A percentile compares a stretch with the other conserved stretches of the same genome.
phyloP scores from a whole-genome alignment of 1,140 invertebrate species.

The Drosophila aff. region DNA sequence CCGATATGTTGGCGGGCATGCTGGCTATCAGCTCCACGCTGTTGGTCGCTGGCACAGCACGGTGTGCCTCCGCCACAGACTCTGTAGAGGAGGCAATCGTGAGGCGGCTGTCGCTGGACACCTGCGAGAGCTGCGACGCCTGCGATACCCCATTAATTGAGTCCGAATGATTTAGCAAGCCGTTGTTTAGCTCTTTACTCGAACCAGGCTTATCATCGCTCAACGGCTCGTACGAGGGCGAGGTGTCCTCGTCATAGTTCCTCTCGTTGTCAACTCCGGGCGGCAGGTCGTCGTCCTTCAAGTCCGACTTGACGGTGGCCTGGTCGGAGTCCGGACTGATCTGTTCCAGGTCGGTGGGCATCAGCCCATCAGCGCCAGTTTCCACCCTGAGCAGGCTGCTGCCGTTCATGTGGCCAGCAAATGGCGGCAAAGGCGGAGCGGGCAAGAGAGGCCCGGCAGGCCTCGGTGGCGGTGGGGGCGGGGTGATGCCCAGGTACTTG shows the following conservation, averaged over 20 bases:
- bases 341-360: conserved; percentile 91
- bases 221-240: conserved; percentile 89
- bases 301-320: conserved; percentile 85
- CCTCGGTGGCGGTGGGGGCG: conserved; percentile 85
- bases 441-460: conserved; percentile 86
- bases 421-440: conserved; percentile 85
- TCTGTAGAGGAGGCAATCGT: conserved; percentile 77
- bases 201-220: conserved; percentile 22
- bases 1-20: conserved; percentile 70
- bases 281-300: conserved; percentile 65
- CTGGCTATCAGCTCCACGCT: conserved; percentile 26
- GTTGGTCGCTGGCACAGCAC: conserved; percentile 17
- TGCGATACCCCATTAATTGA: conserved; percentile 63
- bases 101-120: conserved; percentile 87
- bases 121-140: conserved; percentile 87
- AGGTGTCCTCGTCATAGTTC: conserved; percentile 85
- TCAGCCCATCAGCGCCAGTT: conserved; percentile 87
- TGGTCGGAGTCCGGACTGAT: conserved; percentile 91
- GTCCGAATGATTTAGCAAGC: conserved; percentile 75
- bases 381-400: conserved; percentile 63
- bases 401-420: conserved; percentile 84
- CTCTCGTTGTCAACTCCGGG: conserved; percentile 81
- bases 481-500: conserved; percentile 93
- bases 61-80: conserved; percentile 37
- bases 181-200: conserved; percentile 56